Evolutionary conservation across 2,888 invertebrate species (phyloP), one percentile per base, ranked within the genome.

Genomic region (Drosophila cognata): DNA sequence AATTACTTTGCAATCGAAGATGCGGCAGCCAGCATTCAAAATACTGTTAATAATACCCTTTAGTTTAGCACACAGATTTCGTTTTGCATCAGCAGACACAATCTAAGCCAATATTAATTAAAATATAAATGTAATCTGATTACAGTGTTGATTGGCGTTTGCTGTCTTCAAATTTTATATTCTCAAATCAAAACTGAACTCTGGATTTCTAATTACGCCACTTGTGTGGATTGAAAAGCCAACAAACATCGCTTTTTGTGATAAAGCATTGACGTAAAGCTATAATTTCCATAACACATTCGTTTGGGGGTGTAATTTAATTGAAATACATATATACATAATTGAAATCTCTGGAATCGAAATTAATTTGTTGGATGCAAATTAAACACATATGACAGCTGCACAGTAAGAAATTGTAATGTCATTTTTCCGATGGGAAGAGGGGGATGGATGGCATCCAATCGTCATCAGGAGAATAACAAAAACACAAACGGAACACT

Each of bases 401-500:
- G 79, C 70, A 84, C 74, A 88, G 79, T 82, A 89, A 88, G 90
- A 84, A 81, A 84, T 79, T 84, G 82, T 88, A 73, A 77, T 81
- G 87, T 83, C 61, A 89, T 73, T 84, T 75, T 71, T 31, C 52
- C 41, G 25, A 31, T 53, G 38, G n/a, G 36, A 6, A 18, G 29
- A 10, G 36, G 21, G 21, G 46, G 16, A 38, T 16, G 63, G 46
- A n/a, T 36, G 38, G 13, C 13, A 70, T 41, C 38, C 51, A 48
- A 56, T 25, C 46, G 16, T 46, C 46, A 56, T 41, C 28, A 41
- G 56, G 70, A 29, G 46, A 25, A 41, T 21, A 28, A 38, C n/a
- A 36, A 28, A 55, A 46, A 57, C 60, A 36, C 46, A 46, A 71
- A 61, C 11, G 50, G 41, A 33, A 36, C 38, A 16, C 28, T 16